These are phyloP conservation scores for Semnornis frantzii DNA, from an alignment of 2,113 vertebrate species.

Conservation along the genomic window DNA sequence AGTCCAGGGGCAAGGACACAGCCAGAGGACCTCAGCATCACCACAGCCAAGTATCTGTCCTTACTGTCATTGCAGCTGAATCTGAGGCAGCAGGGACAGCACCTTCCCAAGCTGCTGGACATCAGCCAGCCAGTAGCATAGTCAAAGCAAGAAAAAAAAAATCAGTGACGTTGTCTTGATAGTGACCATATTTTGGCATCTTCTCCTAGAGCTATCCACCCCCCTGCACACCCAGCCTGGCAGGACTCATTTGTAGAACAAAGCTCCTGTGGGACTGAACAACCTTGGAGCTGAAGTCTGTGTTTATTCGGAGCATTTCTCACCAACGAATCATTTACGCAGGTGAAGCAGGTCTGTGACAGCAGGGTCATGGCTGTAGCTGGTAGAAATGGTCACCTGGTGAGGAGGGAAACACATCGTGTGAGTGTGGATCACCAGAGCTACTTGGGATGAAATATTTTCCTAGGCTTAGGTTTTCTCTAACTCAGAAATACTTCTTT, in stretches of 20 bases:
- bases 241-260: not conserved
- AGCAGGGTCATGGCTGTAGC: not conserved
- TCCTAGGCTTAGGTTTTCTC: not conserved
- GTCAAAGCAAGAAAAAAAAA: not conserved
- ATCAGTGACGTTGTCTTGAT: not conserved
- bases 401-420: not conserved
- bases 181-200: not conserved
- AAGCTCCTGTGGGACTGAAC: not conserved
- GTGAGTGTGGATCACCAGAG: not conserved
- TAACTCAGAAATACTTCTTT: not conserved
- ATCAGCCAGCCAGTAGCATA: not conserved
- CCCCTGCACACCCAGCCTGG: not conserved
- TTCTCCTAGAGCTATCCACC: not conserved
- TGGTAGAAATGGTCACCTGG: not conserved
- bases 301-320: not conserved
- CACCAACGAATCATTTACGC: not conserved
- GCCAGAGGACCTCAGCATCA: rapidly evolving
- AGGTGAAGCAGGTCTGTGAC: not conserved
- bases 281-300: not conserved
- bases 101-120: not conserved
- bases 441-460: not conserved
- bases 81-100: not conserved
- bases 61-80: not conserved
- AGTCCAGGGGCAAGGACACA: not conserved
- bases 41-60: not conserved